Evolutionary conservation across 2,888 invertebrate genomes (phyloP).

Genomic region (Teleogryllus oceanicus): DNA sequence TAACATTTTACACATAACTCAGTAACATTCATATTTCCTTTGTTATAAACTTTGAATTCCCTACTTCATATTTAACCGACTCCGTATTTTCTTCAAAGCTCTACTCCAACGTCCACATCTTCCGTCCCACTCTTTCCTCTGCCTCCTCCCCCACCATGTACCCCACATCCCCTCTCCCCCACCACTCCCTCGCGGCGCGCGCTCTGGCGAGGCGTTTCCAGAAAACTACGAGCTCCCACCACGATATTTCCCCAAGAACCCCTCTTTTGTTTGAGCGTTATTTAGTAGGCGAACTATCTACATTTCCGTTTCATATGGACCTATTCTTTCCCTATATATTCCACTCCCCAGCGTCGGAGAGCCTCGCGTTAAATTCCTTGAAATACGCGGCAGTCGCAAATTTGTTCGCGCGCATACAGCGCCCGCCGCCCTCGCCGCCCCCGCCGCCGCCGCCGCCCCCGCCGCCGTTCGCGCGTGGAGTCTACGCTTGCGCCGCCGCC

Average conservation of each 20-base stretch:
- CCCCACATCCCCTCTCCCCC: too few species aligned
- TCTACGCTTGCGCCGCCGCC: not conserved
- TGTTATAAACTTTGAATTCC: too few species aligned
- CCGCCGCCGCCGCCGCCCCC: not conserved
- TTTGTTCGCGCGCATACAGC: not conserved
- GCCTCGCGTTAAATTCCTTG: constrained; percentile 4
- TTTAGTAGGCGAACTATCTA: constrained; percentile 18
- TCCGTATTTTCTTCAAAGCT: too few species aligned
- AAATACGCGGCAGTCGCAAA: constrained; percentile 2
- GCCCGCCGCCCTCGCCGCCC: not conserved
- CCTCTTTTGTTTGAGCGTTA: constrained; percentile 18
- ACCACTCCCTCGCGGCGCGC: too few species aligned
- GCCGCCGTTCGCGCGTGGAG: not conserved
- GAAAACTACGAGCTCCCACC: constrained; percentile 7
- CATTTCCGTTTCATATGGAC: constrained; percentile 18
- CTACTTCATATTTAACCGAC: too few species aligned
- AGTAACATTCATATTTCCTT: too few species aligned
- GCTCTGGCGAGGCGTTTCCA: not conserved
- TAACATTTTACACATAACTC: too few species aligned
- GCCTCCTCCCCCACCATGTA: too few species aligned
- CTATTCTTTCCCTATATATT: constrained; percentile 18
- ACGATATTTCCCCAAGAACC: constrained; percentile 18
- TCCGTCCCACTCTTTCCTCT: too few species aligned
- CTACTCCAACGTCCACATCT: too few species aligned
- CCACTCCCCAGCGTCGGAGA: not conserved